Percentiles rank a stretch among this genome's conserved stretches.
Evolutionary conservation across 2,797 vertebrate genomes (phyloP).

Genomic region (Oreortyx pictus): DNA sequence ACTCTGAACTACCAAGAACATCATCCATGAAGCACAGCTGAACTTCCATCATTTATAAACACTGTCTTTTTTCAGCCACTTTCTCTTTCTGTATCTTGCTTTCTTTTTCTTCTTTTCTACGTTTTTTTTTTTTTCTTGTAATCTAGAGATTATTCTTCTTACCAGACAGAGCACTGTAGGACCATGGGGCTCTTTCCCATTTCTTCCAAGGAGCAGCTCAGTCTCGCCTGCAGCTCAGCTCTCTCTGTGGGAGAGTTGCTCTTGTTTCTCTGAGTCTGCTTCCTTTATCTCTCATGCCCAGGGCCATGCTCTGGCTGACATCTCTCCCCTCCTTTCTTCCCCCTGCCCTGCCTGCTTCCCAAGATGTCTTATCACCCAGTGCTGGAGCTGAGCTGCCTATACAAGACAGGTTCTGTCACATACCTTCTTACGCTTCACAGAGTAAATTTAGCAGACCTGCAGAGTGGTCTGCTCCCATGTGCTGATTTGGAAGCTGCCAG

Average conservation of each 20-base stretch:
- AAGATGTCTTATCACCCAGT: conserved; percentile 27
- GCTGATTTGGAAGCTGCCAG: background rate
- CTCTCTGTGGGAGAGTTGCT: background rate
- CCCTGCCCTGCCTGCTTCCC: background rate
- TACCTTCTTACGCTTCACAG: background rate
- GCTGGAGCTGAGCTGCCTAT: background rate
- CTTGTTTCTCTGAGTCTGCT: background rate
- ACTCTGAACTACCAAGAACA: background rate
- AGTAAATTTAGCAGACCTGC: background rate
- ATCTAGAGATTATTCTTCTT: background rate
- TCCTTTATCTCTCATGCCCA: background rate
- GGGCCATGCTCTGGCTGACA: background rate
- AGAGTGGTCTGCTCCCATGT: background rate
- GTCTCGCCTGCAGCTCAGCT: conserved; percentile 10
- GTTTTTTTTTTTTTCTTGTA: background rate
- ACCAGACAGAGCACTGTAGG: background rate
- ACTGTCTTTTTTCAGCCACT: background rate
- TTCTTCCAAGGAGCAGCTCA: background rate
- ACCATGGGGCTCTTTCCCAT: background rate
- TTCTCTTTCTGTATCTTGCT: background rate
- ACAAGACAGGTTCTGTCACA: conserved; percentile 9
- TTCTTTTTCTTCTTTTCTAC: background rate
- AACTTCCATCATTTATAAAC: background rate
- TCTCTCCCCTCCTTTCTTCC: background rate
- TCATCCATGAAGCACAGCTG: background rate